Percentiles rank a stretch among this genome's conserved stretches.
Evolutionary conservation across 2,797 vertebrate species (phyloP).

Genomic region (Melanotaenia trifasciata): DNA sequence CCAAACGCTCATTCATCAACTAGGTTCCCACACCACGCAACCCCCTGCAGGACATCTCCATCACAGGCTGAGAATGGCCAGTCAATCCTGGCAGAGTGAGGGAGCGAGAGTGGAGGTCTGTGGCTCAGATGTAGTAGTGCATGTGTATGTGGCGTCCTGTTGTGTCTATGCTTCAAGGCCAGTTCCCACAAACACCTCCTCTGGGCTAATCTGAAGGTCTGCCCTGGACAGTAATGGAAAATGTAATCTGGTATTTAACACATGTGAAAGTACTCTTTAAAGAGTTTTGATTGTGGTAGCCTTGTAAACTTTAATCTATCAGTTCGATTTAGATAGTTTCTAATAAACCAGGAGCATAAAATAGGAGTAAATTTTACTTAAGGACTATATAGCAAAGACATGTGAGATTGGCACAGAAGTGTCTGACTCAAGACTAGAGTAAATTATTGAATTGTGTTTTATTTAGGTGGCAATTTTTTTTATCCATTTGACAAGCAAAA

Average conservation of each 20-base stretch:
- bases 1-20: slow-evolving; percentile 77
- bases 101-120: slow-evolving; percentile 33
- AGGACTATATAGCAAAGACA: background rate
- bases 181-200: slow-evolving; percentile 61
- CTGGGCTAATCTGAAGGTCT: slow-evolving; percentile 31
- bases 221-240: background rate
- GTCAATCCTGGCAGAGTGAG: slow-evolving; percentile 52
- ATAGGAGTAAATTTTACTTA: slow-evolving; percentile 13
- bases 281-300: background rate
- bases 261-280: background rate
- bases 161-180: slow-evolving; percentile 69
- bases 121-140: slow-evolving; percentile 47
- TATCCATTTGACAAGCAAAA: too few relatives aligned
- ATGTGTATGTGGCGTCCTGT: slow-evolving; percentile 62
- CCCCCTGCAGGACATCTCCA: slow-evolving; percentile 71
- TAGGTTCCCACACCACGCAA: slow-evolving; percentile 76
- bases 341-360: background rate
- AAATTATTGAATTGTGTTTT: too few relatives aligned
- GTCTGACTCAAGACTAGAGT: too few relatives aligned
- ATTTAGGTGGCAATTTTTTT: too few relatives aligned
- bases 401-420: too few relatives aligned
- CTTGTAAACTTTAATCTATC: background rate
- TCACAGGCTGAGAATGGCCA: slow-evolving; percentile 69
- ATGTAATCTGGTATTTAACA: slow-evolving; percentile 4
- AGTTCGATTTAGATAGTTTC: background rate